Conservation (phyloP, 2,888 invertebrate genomes). For the Deilephila elpenor region DNA sequence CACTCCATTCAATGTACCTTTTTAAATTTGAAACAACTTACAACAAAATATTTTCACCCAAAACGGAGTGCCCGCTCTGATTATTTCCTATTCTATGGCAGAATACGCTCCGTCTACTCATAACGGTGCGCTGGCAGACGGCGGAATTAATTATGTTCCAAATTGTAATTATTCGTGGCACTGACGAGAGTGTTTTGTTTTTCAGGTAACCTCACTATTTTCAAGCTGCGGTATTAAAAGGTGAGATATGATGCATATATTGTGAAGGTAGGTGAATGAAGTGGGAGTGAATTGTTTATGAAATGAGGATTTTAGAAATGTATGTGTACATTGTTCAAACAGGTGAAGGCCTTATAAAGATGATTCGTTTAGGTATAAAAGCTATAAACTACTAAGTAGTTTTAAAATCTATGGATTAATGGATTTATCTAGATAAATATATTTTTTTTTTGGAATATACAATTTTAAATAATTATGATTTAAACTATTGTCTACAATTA, state of each 20-base stretch:
- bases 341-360: too few species aligned
- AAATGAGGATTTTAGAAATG: too few species aligned
- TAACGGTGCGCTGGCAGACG: constrained; percentile 23
- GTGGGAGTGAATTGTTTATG: neutral
- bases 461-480: too few species aligned
- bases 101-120: constrained; percentile 22
- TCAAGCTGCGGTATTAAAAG: neutral
- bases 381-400: too few species aligned
- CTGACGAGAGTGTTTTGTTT: constrained; percentile 13
- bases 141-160: constrained; percentile 28
- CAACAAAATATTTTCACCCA: neutral
- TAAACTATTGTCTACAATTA: too few species aligned
- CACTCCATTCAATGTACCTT: too few species aligned
- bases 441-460: too few species aligned
- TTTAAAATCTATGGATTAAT: too few species aligned
- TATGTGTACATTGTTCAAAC: too few species aligned
- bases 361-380: too few species aligned
- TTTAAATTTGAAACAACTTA: neutral
- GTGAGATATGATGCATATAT: neutral
- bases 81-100: constrained; percentile 11
- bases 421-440: too few species aligned
- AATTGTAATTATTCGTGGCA: constrained; percentile 26
- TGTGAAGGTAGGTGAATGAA: neutral
- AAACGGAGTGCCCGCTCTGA: neutral
- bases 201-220: constrained; percentile 1